phyloP scores from a whole-genome alignment of 2,888 invertebrate genomes.

The Clitarchus hookeri region DNA sequence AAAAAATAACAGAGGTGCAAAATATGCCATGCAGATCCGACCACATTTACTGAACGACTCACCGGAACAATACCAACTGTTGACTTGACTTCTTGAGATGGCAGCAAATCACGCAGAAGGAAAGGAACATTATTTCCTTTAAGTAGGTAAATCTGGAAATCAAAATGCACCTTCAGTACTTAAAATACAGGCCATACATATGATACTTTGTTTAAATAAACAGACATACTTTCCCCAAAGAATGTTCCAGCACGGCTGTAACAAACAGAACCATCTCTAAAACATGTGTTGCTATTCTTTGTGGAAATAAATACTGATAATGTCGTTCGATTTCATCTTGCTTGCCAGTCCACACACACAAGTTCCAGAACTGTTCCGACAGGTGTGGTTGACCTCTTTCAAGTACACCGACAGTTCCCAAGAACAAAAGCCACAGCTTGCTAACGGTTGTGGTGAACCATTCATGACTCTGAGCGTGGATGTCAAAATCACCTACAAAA shows the following conservation, averaged over 20 bases:
- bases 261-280: slow-evolving; percentile 47
- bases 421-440: slow-evolving; percentile 32
- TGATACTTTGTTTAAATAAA: neutral
- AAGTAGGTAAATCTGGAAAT: slow-evolving; percentile 42
- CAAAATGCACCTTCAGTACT: slow-evolving; percentile 5
- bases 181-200: neutral
- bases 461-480: slow-evolving; percentile 28
- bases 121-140: slow-evolving; percentile 51
- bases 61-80: slow-evolving; percentile 53
- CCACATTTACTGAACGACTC: slow-evolving; percentile 40
- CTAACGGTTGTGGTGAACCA: slow-evolving; percentile 26
- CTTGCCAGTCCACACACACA: slow-evolving; percentile 34
- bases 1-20: neutral
- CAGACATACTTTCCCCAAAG: slow-evolving; percentile 47
- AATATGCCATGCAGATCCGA: neutral
- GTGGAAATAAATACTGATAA: neutral
- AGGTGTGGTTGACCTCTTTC: neutral
- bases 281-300: slow-evolving; percentile 27
- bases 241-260: slow-evolving; percentile 49
- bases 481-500: slow-evolving; percentile 31
- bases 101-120: slow-evolving; percentile 56
- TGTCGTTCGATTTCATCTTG: slow-evolving; percentile 28
- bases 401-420: slow-evolving; percentile 23
- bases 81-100: slow-evolving; percentile 50
- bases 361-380: slow-evolving; percentile 17